A percentile compares a stretch with the other conserved stretches of the same genome.
These are phyloP conservation scores for Agrenia bidenticulata DNA, from an alignment of 2,888 invertebrate species.

Conservation along the genomic window DNA sequence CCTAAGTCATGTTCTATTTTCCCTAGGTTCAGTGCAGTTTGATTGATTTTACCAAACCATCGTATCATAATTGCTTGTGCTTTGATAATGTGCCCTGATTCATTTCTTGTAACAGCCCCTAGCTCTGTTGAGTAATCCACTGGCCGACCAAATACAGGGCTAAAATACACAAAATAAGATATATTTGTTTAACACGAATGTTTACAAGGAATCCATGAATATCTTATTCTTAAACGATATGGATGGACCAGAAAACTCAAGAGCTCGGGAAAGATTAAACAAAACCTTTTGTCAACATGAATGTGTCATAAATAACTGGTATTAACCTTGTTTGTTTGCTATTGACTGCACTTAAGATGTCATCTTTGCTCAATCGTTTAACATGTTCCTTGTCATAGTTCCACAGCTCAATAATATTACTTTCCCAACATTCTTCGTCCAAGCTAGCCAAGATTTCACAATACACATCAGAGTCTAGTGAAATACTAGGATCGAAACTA, in stretches of 20 bases:
- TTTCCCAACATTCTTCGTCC: conserved; percentile 53
- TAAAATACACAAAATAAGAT: conserved; percentile 54
- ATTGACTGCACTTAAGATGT: conserved; percentile 53
- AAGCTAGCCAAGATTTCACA: conserved; percentile 48
- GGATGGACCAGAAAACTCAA: no score
- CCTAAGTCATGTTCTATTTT: conserved; percentile 71
- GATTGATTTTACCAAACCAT: conserved; percentile 64
- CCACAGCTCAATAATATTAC: conserved; percentile 54
- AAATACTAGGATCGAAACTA: conserved; percentile 44
- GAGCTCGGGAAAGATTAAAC: no score
- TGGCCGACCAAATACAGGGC: conserved; percentile 68
- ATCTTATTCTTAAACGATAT: no score
- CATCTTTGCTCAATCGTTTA: conserved; percentile 45
- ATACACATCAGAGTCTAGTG: conserved; percentile 43
- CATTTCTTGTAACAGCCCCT: conserved; percentile 64
- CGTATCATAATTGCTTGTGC: conserved; percentile 66
- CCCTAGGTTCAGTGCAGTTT: conserved; percentile 66
- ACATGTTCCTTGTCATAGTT: conserved; percentile 50
- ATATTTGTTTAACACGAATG: neutral
- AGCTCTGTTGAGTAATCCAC: conserved; percentile 66
- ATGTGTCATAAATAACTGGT: no score
- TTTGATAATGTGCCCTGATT: conserved; percentile 63
- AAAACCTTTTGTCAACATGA: no score
- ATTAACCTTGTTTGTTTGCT: conserved; percentile 48
- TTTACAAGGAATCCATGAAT: neutral